Conservation (phyloP, 2,888 invertebrate species). For the Yponomeuta plumbellus region DNA sequence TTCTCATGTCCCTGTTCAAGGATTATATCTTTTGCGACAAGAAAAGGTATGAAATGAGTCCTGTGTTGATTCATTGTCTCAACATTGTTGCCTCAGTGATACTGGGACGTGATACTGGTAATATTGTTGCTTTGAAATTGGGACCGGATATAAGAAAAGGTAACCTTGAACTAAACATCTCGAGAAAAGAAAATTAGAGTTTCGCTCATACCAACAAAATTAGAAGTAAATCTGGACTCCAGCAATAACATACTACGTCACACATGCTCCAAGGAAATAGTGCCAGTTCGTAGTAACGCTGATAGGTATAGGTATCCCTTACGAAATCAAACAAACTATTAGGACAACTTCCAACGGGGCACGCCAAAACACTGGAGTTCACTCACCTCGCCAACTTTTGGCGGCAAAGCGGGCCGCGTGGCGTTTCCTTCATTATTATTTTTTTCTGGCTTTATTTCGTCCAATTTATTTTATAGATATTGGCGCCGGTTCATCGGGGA, state of each 20-base stretch:
- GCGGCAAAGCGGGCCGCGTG: conserved; percentile 58
- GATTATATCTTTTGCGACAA: conserved; percentile 18
- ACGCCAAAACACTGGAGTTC: conserved; percentile 73
- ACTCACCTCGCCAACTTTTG: conserved; percentile 68
- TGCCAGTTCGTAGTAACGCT: background rate
- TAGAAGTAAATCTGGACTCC: background rate
- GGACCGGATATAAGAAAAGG: background rate
- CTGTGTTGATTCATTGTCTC: background rate
- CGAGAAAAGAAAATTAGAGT: background rate
- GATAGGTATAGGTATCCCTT: conserved; percentile 30
- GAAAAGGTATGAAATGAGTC: background rate
- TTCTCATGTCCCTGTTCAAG: conserved; percentile 15
- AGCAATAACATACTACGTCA: background rate
- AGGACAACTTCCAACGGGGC: conserved; percentile 62
- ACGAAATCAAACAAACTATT: conserved; percentile 67
- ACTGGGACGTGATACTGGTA: background rate
- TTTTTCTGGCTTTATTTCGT: conserved; percentile 62
- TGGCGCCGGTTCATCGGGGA: conserved; percentile 74
- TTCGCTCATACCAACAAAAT: background rate
- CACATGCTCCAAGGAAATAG: background rate
- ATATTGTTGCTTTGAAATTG: background rate
- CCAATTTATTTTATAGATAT: conserved; percentile 77
- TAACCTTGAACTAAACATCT: background rate
- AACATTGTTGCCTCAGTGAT: background rate
- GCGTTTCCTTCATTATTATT: conserved; percentile 71